These are phyloP conservation scores for Rallus limicola DNA, from an alignment of 2,113 vertebrate genomes.

Conservation along the genomic window DNA sequence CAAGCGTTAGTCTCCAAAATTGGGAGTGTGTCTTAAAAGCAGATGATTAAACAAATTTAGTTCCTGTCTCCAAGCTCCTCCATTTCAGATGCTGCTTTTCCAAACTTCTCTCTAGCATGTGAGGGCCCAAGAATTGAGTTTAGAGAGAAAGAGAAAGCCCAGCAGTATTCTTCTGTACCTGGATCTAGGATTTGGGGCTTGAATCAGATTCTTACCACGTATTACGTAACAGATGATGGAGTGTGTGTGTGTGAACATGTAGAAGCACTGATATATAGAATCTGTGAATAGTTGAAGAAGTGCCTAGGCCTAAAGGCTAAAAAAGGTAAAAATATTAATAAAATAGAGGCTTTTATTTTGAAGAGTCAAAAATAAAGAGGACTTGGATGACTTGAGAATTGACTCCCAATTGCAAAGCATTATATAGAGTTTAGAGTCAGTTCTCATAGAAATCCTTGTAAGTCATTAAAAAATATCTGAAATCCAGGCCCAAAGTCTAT, in stretches of 20 bases:
- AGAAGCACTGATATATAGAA: background rate
- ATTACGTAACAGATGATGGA: background rate
- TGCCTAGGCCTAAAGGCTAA: background rate
- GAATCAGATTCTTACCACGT: background rate
- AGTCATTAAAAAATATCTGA: background rate
- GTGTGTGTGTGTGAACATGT: background rate
- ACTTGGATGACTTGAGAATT: background rate
- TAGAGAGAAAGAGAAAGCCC: background rate
- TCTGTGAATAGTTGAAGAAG: background rate
- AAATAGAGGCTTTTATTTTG: background rate
- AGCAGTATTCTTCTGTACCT: background rate
- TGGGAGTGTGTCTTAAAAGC: background rate
- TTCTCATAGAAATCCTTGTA: background rate
- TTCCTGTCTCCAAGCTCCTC: background rate
- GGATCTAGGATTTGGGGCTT: background rate
- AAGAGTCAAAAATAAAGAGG: background rate
- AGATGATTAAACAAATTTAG: constrained; percentile 23
- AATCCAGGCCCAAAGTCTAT: background rate
- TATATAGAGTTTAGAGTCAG: background rate
- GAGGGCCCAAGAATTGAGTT: background rate
- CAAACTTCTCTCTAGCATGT: background rate
- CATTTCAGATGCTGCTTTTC: background rate
- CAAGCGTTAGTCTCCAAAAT: background rate
- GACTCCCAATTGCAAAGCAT: background rate
- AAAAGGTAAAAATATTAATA: background rate